phyloP scores from a whole-genome alignment of 2,888 invertebrate species.

The Autographa gamma region DNA sequence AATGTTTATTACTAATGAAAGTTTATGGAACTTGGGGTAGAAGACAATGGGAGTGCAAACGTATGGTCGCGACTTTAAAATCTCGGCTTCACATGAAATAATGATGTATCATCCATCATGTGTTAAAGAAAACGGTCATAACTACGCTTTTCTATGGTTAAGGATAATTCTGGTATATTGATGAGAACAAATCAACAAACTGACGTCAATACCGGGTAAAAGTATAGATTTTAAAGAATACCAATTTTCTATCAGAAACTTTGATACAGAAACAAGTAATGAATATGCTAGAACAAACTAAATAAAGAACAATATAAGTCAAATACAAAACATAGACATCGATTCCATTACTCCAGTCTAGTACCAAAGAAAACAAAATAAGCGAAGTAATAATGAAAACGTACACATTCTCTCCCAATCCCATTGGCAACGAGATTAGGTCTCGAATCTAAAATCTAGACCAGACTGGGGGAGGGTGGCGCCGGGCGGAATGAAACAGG shows the following conservation, averaged over 20 bases:
- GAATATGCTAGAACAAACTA: no score
- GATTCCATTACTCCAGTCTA: background rate
- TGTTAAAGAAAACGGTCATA: conserved; percentile 34
- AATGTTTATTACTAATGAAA: conserved; percentile 51
- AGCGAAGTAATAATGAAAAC: conserved; percentile 49
- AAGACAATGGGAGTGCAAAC: conserved; percentile 36
- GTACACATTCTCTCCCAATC: conserved; percentile 56
- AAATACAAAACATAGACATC: background rate
- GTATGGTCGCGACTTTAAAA: conserved; percentile 39
- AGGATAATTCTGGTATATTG: no score
- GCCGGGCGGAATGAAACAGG: conserved; percentile 58
- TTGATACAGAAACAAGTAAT: no score
- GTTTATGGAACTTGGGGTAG: conserved; percentile 35
- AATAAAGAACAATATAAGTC: background rate
- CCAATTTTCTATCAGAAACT: no score
- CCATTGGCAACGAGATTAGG: conserved; percentile 74
- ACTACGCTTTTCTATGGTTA: no score
- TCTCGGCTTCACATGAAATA: conserved; percentile 20
- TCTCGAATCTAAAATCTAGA: conserved; percentile 76
- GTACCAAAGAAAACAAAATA: conserved; percentile 18
- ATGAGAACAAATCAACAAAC: no score
- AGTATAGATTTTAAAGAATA: no score
- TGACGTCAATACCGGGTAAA: no score
- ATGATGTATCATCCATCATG: conserved; percentile 24
- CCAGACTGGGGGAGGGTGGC: conserved; percentile 59